Conservation (phyloP, 2,113 vertebrate genomes). For the Sarotherodon lohbergeri region DNA sequence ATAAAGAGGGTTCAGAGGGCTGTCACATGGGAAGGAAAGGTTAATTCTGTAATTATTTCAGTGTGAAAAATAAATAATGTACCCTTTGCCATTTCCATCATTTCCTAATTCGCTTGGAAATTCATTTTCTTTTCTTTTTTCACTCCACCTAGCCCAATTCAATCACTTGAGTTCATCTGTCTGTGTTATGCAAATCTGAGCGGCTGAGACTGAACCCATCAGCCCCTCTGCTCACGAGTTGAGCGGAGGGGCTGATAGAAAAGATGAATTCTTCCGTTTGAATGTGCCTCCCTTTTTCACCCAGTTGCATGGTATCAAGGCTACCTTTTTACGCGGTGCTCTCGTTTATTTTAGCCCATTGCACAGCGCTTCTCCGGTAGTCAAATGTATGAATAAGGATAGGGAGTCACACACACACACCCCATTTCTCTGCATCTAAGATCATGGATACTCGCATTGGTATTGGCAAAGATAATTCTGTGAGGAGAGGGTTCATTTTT, state of each 20-base stretch:
- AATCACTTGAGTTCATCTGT: conserved; percentile 74
- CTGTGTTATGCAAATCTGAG: conserved; percentile 72
- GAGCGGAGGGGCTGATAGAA: conserved; percentile 54
- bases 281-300: conserved; percentile 60
- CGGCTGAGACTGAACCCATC: conserved; percentile 65
- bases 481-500: conserved; percentile 20
- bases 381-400: conserved; percentile 53
- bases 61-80: conserved; percentile 66
- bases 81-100: conserved; percentile 52
- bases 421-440: conserved; percentile 32
- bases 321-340: conserved; percentile 67
- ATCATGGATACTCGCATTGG: conserved; percentile 49
- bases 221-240: not conserved
- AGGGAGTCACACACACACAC: not conserved
- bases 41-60: conserved; percentile 68
- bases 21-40: conserved; percentile 39
- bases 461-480: conserved; percentile 15
- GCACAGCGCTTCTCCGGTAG: conserved; percentile 52
- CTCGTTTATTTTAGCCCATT: conserved; percentile 65
- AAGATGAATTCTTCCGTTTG: conserved; percentile 71
- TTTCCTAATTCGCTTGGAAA: conserved; percentile 65
- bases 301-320: conserved; percentile 67
- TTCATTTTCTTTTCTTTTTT: conserved; percentile 59
- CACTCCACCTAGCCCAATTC: conserved; percentile 61
- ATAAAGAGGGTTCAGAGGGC: conserved; percentile 53